Conservation (phyloP, 2,797 vertebrate genomes). For the Peromyscus nudipes region DNA sequence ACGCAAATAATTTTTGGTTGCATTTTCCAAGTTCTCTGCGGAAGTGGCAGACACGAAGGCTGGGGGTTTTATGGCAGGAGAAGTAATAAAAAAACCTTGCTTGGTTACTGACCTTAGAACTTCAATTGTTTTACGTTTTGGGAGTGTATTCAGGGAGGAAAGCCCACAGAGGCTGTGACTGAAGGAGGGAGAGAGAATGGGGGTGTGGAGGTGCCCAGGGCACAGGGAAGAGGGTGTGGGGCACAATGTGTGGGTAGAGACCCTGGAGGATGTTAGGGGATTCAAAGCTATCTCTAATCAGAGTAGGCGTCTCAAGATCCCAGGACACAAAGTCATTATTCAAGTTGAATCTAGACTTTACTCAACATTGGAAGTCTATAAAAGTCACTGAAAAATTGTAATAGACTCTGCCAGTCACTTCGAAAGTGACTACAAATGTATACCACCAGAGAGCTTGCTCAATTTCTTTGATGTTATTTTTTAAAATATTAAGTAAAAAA, state of each 20-base stretch:
- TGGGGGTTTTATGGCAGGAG: constrained; percentile 54
- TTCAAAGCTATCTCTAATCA: constrained; percentile 10
- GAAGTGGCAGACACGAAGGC: background rate
- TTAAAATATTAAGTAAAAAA: constrained; percentile 43
- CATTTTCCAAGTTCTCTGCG: constrained; percentile 52
- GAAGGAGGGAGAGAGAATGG: background rate
- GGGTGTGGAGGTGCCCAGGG: background rate
- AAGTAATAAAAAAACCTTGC: constrained; percentile 59
- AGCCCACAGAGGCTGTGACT: background rate
- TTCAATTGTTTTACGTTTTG: constrained; percentile 17
- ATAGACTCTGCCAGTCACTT: background rate
- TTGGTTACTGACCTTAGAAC: constrained; percentile 63
- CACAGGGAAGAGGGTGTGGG: background rate
- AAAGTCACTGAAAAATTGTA: constrained; percentile 43
- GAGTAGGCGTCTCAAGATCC: constrained; percentile 11
- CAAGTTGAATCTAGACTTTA: constrained; percentile 30
- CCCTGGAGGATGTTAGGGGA: background rate
- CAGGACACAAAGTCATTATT: constrained; percentile 22
- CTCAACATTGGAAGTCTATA: background rate
- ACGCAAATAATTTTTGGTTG: constrained; percentile 32
- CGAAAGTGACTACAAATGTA: background rate
- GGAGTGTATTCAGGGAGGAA: background rate
- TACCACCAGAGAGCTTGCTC: background rate
- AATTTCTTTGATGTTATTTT: constrained; percentile 46
- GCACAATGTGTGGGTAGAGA: background rate